These are phyloP conservation scores for Spea multiplicata DNA, from an alignment of 2,113 vertebrate genomes.

Conservation along the genomic window DNA sequence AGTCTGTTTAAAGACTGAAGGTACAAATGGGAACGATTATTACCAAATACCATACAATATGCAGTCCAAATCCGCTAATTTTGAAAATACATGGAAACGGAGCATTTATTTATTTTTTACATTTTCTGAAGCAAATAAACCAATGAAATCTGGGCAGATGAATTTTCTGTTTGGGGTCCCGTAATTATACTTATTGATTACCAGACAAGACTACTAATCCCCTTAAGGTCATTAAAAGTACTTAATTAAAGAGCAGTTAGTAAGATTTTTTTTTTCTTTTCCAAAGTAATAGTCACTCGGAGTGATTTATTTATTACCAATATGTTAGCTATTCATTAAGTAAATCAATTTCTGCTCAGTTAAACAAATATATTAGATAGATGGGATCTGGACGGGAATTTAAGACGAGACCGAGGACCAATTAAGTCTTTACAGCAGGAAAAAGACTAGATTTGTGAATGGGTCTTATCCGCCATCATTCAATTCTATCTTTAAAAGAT, in stretches of 20 bases:
- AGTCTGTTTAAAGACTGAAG: conserved; percentile 48
- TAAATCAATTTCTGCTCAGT: conserved; percentile 72
- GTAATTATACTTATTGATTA: conserved; percentile 92
- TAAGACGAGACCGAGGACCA: too few species aligned
- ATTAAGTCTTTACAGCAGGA: too few species aligned
- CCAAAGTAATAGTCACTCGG: conserved; percentile 71
- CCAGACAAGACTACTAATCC: conserved; percentile 93
- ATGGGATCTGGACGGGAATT: background rate
- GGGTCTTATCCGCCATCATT: too few species aligned
- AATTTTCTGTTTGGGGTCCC: conserved; percentile 63
- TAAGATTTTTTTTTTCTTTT: conserved; percentile 71
- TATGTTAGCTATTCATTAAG: conserved; percentile 67
- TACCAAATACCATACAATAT: conserved; percentile 48
- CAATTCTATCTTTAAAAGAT: too few species aligned
- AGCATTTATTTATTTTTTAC: conserved; percentile 32
- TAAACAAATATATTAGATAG: conserved; percentile 64
- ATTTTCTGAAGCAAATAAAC: conserved; percentile 52
- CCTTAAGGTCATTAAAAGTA: conserved; percentile 96
- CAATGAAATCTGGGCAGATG: conserved; percentile 65
- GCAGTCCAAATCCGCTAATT: conserved; percentile 40
- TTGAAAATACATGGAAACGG: conserved; percentile 37
- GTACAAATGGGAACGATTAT: conserved; percentile 47
- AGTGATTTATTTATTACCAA: conserved; percentile 74
- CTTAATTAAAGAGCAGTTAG: conserved; percentile 98
- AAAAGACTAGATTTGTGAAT: too few species aligned